Base-by-base conservation (phyloP, 2,888 invertebrate genomes). In the Merodon equestris region DNA sequence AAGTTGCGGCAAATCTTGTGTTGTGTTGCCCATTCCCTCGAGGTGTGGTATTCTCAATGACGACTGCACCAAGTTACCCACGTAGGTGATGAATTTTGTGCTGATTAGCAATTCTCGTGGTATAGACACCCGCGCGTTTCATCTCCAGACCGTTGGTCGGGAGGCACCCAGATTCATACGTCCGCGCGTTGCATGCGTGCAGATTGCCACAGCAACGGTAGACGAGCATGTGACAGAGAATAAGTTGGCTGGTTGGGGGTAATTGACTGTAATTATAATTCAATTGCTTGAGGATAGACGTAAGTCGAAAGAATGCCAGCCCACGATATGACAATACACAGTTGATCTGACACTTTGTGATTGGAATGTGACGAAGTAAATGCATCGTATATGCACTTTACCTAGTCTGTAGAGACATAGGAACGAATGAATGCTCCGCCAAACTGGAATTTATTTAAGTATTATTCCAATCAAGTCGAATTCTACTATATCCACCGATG, bases 31-130 rank as follows among this genome's bases (percentile, higher is more conserved):
- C 56, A 60, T 60, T 61, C 61, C 76, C 60, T 64, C 58, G 56
- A 77, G 72, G 79, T 79, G 79, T 74, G 74, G 74, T 79, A 64
- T 74, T 79, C 70, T 79, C 79, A 79, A 79, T 79, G 74, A 74
- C 73, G 68, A 79, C 74, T 79, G 74, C 70, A 74, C 68, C 74
- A 79, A 74, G 79, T 79, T 79, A 79, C 79, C 79, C 73, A 68
- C 79, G 74, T 74, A 79, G 79, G 79, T 79, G 79, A 79, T 79
- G 79, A 79, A 79, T 79, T 79, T 79, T 79, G 74, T 79, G 74
- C 79, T 79, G 79, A 79, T 79, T 79, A 79, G 74, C 70, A 79
- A 79, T 79, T 79, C 74, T 58, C 42, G 45, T 10, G 61, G 50
- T 50, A 70, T 61, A 27, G 13, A 79, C 79, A 74, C 79, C 79